Percentiles rank a stretch among this genome's conserved stretches.
Conservation (phyloP, 2,888 invertebrate species). For the Prostheceraeus crozeri region DNA sequence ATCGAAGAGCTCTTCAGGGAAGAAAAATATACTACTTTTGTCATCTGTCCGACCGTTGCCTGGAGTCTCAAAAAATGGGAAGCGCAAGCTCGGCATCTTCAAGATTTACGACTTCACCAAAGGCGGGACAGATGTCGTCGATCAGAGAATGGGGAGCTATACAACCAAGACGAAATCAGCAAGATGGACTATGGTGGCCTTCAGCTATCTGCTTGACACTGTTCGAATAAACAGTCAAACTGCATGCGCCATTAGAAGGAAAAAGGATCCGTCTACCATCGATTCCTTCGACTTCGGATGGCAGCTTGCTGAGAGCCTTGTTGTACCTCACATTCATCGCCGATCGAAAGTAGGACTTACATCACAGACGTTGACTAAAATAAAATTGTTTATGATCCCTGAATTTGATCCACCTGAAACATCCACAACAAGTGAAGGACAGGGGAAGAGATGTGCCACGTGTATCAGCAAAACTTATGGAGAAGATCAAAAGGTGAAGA, state of each 20-base stretch:
- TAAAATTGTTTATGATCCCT: slow-evolving; percentile 15
- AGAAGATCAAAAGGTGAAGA: too few species aligned
- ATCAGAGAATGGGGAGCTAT: slow-evolving; percentile 20
- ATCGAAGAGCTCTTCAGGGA: not conserved
- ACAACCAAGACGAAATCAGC: not conserved
- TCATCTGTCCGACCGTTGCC: not conserved
- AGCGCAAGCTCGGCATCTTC: not conserved
- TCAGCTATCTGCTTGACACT: slow-evolving; percentile 5
- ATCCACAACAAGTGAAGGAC: too few species aligned
- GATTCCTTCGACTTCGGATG: slow-evolving; percentile 11
- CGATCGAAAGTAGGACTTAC: slow-evolving; percentile 1
- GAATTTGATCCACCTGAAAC: too few species aligned
- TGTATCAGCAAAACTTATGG: too few species aligned
- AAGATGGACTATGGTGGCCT: slow-evolving; percentile 14
- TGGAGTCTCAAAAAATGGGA: slow-evolving; percentile 7
- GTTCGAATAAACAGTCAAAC: slow-evolving; percentile 11
- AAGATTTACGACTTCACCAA: slow-evolving; percentile 7
- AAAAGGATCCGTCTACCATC: slow-evolving; percentile 2
- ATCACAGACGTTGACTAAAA: slow-evolving; percentile 5
- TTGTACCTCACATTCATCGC: slow-evolving; percentile 5
- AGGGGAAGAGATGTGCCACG: too few species aligned
- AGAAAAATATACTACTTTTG: not conserved
- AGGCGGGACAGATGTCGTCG: slow-evolving; percentile 10
- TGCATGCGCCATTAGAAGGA: not conserved
- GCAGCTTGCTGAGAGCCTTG: not conserved